Evolutionary conservation across 30 jellyfish, hydroid and myxozoan genomes (phyloP).

Genomic region (Pseudorhiza aurosa): DNA sequence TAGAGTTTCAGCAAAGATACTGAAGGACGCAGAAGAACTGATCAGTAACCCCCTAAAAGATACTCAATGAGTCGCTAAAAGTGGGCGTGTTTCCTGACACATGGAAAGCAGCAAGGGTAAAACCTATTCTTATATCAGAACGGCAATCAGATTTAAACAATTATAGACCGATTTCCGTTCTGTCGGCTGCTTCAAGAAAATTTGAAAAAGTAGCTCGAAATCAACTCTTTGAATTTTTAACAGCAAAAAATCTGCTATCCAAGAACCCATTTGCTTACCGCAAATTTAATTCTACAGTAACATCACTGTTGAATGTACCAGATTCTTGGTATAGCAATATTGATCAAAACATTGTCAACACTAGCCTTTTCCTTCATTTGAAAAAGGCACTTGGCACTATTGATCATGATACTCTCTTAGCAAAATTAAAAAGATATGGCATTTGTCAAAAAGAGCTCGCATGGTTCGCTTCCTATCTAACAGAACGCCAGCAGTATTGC

Average conservation of each 20-base stretch:
- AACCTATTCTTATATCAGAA: slow-evolving; percentile 28
- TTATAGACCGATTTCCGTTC: slow-evolving; percentile 16
- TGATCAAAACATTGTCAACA: too few species aligned
- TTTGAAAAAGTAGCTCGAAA: slow-evolving; percentile 34
- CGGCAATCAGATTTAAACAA: neutral
- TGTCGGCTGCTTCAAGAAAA: slow-evolving; percentile 22
- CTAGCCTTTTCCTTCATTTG: too few species aligned
- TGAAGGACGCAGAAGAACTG: slow-evolving; percentile 33
- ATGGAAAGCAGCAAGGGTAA: slow-evolving; percentile 45
- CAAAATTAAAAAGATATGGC: too few species aligned
- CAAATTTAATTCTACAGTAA: too few species aligned
- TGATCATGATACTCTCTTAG: too few species aligned
- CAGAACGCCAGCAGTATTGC: too few species aligned
- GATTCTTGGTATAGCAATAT: too few species aligned
- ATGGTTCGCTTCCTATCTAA: too few species aligned
- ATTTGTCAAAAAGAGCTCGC: too few species aligned
- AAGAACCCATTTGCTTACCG: slow-evolving; percentile 16
- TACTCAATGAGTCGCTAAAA: slow-evolving; percentile 4
- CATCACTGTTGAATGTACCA: too few species aligned
- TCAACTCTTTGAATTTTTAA: slow-evolving; percentile 21
- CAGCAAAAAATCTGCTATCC: slow-evolving; percentile 25
- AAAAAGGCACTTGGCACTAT: too few species aligned
- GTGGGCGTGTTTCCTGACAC: slow-evolving; percentile 28
- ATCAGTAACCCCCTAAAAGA: neutral
- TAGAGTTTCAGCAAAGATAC: slow-evolving; percentile 26